A percentile compares a stretch with the other conserved stretches of the same genome.
phyloP scores from a whole-genome alignment of 2,113 vertebrate genomes.

The Menura novaehollandiae region DNA sequence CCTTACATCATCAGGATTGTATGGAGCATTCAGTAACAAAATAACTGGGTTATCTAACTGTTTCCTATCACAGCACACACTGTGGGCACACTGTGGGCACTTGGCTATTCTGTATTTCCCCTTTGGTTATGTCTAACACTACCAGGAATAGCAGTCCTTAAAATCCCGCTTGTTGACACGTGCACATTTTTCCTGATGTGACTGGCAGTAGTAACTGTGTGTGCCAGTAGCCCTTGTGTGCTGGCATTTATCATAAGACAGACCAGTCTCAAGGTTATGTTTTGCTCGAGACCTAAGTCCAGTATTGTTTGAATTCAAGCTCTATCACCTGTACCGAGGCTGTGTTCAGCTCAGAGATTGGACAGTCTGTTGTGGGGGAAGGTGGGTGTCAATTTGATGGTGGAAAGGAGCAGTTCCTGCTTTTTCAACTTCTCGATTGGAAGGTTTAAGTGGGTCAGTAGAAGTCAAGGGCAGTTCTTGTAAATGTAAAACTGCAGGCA shows the following conservation, averaged over 20 bases:
- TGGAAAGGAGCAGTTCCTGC: not conserved
- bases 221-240: not conserved
- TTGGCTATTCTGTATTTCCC: not conserved
- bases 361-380: not conserved
- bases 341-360: not conserved
- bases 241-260: not conserved
- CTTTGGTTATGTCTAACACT: not conserved
- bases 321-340: not conserved
- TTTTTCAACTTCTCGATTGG: not conserved
- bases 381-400: not conserved
- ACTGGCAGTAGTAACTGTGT: not conserved
- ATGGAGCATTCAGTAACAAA: not conserved
- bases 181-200: fast-evolving
- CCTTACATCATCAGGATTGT: not conserved
- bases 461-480: not conserved
- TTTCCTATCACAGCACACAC: not conserved
- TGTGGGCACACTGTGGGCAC: not conserved
- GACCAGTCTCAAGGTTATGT: not conserved
- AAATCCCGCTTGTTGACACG: not conserved
- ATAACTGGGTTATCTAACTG: not conserved
- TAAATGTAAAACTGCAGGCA: not conserved
- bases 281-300: not conserved
- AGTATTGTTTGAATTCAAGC: not conserved
- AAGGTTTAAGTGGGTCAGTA: not conserved
- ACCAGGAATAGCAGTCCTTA: not conserved